These are phyloP conservation scores for Drosophila bipectinata DNA, from an alignment of 1,140 invertebrate genomes.

Conservation along the genomic window DNA sequence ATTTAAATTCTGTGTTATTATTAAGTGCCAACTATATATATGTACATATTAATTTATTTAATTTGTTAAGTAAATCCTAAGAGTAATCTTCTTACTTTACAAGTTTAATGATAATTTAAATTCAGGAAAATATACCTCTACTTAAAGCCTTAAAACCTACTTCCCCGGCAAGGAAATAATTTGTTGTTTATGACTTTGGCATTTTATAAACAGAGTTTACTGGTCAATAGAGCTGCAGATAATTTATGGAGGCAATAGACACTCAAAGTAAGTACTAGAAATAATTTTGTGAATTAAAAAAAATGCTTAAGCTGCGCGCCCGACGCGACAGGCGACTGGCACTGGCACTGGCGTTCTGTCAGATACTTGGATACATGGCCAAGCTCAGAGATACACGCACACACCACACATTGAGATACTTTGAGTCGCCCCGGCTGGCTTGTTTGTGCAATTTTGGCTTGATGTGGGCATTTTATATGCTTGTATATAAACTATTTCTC, in stretches of 20 bases:
- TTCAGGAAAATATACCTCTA: too few species aligned
- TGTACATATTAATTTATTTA: too few species aligned
- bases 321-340: neutral
- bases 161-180: neutral
- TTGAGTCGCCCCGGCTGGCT: constrained; percentile 10
- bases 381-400: constrained; percentile 9
- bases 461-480: constrained; percentile 61
- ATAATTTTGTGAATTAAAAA: constrained; percentile 52
- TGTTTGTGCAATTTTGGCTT: constrained; percentile 60
- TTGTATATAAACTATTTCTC: constrained; percentile 31
- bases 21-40: too few species aligned
- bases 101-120: too few species aligned
- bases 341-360: constrained; percentile 23
- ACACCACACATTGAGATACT: constrained; percentile 7
- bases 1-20: too few species aligned
- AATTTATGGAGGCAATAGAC: constrained; percentile 40
- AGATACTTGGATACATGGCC: constrained; percentile 27
- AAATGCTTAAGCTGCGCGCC: constrained; percentile 31
- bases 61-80: too few species aligned
- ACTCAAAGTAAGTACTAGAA: constrained; percentile 50
- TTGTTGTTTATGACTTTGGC: constrained; percentile 16
- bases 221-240: constrained; percentile 15
- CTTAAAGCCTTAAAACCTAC: neutral
- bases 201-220: constrained; percentile 16
- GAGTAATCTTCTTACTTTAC: too few species aligned